Evolutionary conservation across 2,888 invertebrate species (phyloP).

Genomic region (Amiota minor): DNA sequence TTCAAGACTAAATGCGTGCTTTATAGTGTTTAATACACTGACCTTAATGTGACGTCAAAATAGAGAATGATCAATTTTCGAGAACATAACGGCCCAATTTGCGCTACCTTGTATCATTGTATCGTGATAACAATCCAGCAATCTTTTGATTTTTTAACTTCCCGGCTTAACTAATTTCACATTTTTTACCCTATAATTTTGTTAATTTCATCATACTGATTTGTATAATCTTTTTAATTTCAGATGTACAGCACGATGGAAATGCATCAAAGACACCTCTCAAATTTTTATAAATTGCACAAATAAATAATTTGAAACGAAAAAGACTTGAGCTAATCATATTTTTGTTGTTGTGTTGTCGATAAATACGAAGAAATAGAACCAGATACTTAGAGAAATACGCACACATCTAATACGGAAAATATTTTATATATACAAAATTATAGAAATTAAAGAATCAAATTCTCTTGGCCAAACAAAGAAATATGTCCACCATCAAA

Average conservation of each 20-base stretch:
- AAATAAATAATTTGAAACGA: conserved; percentile 31
- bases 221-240: conserved; percentile 31
- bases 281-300: conserved; percentile 69
- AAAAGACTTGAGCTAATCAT: conserved; percentile 30
- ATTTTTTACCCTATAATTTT: too few species aligned
- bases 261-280: conserved; percentile 69
- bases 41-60: too few species aligned
- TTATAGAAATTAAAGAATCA: too few species aligned
- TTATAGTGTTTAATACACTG: too few species aligned
- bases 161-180: neutral
- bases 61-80: too few species aligned
- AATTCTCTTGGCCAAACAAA: neutral
- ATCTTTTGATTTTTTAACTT: too few species aligned
- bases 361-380: too few species aligned
- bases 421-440: too few species aligned
- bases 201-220: neutral
- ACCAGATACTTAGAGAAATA: conserved; percentile 36
- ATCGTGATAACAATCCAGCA: too few species aligned
- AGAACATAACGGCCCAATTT: too few species aligned
- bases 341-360: conserved; percentile 17
- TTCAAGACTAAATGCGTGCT: too few species aligned
- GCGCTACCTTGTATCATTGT: too few species aligned
- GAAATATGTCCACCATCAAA: conserved; percentile 51
- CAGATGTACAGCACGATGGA: conserved; percentile 64
- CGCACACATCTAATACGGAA: neutral